A percentile compares a stretch with the other conserved stretches of the same genome.
Conservation (phyloP, 2,888 invertebrate species). For the Metalampra italica region DNA sequence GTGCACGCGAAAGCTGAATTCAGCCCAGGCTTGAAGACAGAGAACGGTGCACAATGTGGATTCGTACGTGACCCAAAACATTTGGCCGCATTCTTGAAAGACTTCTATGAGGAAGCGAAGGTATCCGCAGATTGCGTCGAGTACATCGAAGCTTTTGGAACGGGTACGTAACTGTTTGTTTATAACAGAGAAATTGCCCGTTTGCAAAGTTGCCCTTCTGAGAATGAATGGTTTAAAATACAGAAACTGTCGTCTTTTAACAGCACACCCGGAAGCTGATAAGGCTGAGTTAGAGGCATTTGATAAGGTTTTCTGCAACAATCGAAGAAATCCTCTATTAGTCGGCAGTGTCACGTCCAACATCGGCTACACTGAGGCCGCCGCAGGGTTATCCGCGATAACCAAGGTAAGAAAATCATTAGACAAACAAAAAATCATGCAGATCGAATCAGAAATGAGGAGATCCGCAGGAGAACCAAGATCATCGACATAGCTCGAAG, state of each 20-base stretch:
- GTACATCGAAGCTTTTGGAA: constrained; percentile 91
- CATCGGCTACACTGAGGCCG: constrained; percentile 62
- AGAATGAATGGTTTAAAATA: background rate
- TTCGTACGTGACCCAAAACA: constrained; percentile 73
- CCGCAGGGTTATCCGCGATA: constrained; percentile 73
- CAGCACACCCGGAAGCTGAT: constrained; percentile 77
- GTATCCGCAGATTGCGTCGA: constrained; percentile 82
- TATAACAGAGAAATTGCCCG: too few species aligned
- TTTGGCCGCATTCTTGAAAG: constrained; percentile 69
- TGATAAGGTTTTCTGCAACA: constrained; percentile 74
- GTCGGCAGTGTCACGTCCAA: constrained; percentile 76
- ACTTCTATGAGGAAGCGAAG: constrained; percentile 80
- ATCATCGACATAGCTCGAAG: too few species aligned
- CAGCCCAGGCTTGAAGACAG: constrained; percentile 58
- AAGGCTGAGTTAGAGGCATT: constrained; percentile 82
- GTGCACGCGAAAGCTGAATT: constrained; percentile 84
- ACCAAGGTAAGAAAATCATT: constrained; percentile 73
- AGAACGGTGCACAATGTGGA: constrained; percentile 63
- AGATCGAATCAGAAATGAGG: too few species aligned
- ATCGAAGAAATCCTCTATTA: constrained; percentile 75
- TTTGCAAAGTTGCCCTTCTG: background rate
- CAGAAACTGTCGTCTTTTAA: background rate
- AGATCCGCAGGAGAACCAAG: too few species aligned
- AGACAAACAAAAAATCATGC: too few species aligned
- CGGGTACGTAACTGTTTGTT: constrained; percentile 64